Evolutionary conservation across 2,888 invertebrate species (phyloP).

Genomic region (Pomacea canaliculata): DNA sequence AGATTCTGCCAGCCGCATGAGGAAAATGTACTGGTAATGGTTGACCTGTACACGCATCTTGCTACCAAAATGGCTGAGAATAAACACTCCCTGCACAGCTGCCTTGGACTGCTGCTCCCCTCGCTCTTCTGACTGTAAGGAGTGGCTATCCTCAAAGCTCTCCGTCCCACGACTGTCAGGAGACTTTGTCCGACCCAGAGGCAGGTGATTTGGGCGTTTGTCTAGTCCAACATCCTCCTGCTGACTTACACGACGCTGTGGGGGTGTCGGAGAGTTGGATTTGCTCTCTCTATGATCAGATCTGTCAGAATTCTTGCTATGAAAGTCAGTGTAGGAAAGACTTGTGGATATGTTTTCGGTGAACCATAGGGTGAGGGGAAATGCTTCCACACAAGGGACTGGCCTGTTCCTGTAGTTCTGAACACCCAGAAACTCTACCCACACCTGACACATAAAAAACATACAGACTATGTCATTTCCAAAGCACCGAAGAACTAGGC

Average conservation of each 20-base stretch:
- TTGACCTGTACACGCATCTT: slow-evolving; percentile 78
- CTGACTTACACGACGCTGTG: background rate
- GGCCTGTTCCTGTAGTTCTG: slow-evolving; percentile 74
- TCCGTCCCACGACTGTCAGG: slow-evolving; percentile 3
- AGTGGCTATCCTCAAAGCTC: slow-evolving; percentile 19
- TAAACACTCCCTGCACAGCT: slow-evolving; percentile 67
- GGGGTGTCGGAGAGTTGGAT: slow-evolving; percentile 9
- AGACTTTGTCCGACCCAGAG: slow-evolving; percentile 43
- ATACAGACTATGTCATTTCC: no score
- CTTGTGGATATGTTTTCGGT: slow-evolving; percentile 59
- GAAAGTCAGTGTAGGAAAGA: slow-evolving; percentile 7
- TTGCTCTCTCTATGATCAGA: slow-evolving; percentile 15
- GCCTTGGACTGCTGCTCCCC: slow-evolving; percentile 55
- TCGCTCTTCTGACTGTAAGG: slow-evolving; percentile 17
- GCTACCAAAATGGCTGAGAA: slow-evolving; percentile 18
- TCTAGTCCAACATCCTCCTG: slow-evolving; percentile 24
- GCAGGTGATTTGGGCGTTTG: slow-evolving; percentile 34
- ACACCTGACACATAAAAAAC: slow-evolving; percentile 86
- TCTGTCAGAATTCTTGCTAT: slow-evolving; percentile 14
- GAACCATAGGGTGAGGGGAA: slow-evolving; percentile 89
- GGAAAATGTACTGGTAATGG: slow-evolving; percentile 92
- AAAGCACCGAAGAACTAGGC: background rate
- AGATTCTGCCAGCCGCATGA: slow-evolving; percentile 86
- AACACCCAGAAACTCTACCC: slow-evolving; percentile 92
- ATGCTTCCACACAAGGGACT: slow-evolving; percentile 74